phyloP scores from a whole-genome alignment of 2,888 invertebrate species.

The Sesia bembeciformis region DNA sequence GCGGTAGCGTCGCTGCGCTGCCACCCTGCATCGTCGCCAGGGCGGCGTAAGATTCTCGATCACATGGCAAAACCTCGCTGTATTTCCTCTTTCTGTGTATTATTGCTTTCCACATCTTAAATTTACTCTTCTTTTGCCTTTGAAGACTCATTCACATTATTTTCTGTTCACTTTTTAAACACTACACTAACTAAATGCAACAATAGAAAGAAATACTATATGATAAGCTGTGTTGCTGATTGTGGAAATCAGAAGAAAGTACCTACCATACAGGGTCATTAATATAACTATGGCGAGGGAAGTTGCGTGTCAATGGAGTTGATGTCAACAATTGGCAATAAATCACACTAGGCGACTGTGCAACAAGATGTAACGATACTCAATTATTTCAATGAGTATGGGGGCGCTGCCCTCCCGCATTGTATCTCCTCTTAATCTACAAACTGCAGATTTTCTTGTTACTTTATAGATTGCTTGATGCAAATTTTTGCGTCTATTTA shows the following conservation, averaged over 20 bases:
- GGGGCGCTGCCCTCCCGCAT: conserved; percentile 43
- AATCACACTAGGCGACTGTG: conserved; percentile 36
- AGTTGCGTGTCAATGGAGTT: conserved; percentile 14
- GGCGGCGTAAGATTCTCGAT: conserved; percentile 59
- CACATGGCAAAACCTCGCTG: conserved; percentile 53
- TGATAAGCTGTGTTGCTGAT: background rate
- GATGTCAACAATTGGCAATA: conserved; percentile 45
- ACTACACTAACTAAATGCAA: background rate
- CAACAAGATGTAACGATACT: conserved; percentile 44
- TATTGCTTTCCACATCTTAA: conserved; percentile 67
- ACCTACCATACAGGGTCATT: background rate
- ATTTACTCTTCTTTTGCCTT: conserved; percentile 48
- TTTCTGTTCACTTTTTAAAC: conserved; percentile 19
- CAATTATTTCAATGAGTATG: conserved; percentile 30
- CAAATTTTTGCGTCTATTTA: too few relatives aligned
- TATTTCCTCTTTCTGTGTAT: conserved; percentile 64
- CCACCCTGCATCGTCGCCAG: conserved; percentile 66
- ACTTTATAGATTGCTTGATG: too few relatives aligned
- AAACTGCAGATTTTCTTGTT: background rate
- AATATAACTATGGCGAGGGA: too few relatives aligned
- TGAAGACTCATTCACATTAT: conserved; percentile 57
- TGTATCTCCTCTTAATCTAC: background rate
- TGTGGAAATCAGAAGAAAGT: conserved; percentile 3
- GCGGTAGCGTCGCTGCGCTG: conserved; percentile 62
- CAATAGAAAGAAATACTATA: background rate